A percentile compares a stretch with the other conserved stretches of the same genome.
phyloP scores from a whole-genome alignment of 2,797 vertebrate genomes.

The Coregonus ussuriensis region DNA sequence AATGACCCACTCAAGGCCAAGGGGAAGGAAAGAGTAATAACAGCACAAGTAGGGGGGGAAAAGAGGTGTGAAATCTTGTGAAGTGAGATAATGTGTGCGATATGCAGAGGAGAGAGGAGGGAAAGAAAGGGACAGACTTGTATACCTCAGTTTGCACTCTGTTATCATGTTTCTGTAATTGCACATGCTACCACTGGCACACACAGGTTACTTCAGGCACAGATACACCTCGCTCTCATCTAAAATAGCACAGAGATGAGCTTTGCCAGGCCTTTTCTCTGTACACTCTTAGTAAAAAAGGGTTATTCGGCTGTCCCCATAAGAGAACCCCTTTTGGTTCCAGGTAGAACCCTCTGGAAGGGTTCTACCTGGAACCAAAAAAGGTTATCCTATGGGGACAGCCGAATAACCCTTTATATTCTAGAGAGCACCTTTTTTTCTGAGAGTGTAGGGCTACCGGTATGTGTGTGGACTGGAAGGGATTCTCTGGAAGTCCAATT shows the following conservation, averaged over 20 bases:
- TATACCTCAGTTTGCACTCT: background rate
- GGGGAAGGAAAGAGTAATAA: background rate
- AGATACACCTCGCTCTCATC: background rate
- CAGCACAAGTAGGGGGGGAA: background rate
- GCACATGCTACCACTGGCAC: background rate
- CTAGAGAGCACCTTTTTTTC: background rate
- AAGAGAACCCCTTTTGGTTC: too few species aligned
- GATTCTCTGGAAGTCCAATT: conserved; percentile 20
- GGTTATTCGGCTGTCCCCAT: too few species aligned
- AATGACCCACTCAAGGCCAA: background rate
- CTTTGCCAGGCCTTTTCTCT: background rate
- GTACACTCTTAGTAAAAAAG: too few species aligned
- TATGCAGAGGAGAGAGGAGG: background rate
- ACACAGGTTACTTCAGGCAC: background rate
- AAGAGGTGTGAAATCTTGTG: background rate
- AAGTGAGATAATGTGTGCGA: background rate
- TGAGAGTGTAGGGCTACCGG: background rate
- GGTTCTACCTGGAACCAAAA: too few species aligned
- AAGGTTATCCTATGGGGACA: too few species aligned
- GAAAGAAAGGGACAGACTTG: background rate
- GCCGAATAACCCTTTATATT: background rate
- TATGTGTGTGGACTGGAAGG: background rate
- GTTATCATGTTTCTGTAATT: background rate
- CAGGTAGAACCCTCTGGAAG: too few species aligned
- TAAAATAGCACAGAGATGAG: background rate